phyloP scores from a whole-genome alignment of 2,888 invertebrate genomes.

The Cheilosia urbana region DNA sequence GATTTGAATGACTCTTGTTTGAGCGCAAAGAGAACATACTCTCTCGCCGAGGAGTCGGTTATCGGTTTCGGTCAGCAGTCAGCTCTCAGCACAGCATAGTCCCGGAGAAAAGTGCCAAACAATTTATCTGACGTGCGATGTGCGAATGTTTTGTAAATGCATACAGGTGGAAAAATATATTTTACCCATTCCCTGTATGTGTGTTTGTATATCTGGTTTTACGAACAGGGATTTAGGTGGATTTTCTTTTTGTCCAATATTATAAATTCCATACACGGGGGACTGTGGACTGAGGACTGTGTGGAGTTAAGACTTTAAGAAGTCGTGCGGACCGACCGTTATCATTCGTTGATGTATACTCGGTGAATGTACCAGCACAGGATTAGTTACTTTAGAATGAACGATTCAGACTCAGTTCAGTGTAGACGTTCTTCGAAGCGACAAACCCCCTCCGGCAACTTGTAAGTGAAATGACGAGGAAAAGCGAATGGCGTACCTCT shows the following conservation, averaged over 20 bases:
- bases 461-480: slow-evolving; percentile 33
- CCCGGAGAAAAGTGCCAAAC: slow-evolving; percentile 29
- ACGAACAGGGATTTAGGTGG: slow-evolving; percentile 9
- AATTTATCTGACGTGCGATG: slow-evolving; percentile 27
- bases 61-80: too few species aligned
- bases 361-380: neutral
- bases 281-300: neutral
- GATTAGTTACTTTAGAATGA: slow-evolving; percentile 8
- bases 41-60: slow-evolving; percentile 11
- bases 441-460: slow-evolving; percentile 3
- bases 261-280: slow-evolving; percentile 49
- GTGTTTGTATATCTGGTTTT: slow-evolving; percentile 11
- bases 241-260: slow-evolving; percentile 14
- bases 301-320: slow-evolving; percentile 4
- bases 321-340: slow-evolving; percentile 28
- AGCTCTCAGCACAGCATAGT: slow-evolving; percentile 16
- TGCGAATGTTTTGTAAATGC: slow-evolving; percentile 38
- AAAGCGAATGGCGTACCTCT: slow-evolving; percentile 31
- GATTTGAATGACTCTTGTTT: slow-evolving; percentile 57
- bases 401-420: slow-evolving; percentile 17
- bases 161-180: slow-evolving; percentile 65
- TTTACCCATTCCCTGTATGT: neutral
- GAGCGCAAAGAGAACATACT: slow-evolving; percentile 19
- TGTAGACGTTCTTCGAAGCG: neutral
- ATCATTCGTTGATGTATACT: slow-evolving; percentile 16